Base-by-base conservation (phyloP, 35 echinoderm and acorn worm genomes). In the Patiria miniata region DNA sequence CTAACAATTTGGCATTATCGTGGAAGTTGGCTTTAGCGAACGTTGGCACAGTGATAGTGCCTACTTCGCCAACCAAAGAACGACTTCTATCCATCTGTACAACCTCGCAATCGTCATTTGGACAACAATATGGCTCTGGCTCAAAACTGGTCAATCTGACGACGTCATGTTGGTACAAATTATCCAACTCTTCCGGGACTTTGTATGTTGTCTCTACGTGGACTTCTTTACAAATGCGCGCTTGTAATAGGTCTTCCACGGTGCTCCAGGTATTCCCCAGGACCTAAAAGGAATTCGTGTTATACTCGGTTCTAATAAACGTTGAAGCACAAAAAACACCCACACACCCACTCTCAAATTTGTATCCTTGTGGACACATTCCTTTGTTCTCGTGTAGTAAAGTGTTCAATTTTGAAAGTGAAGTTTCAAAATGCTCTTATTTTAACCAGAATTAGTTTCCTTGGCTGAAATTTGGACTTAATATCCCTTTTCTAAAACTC, bases 11-110 rank as follows among this genome's bases (percentile, higher is more conserved):
- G 65, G 65, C 26, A 73, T 7, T 73, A 14, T 73, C 65, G 26
- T 73, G 29, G 65, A 73, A 73, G 65, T 73, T 73, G 26, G 26
- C 65, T 30, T 34, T 73, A 26, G 65, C 65, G 34, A 73, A 73
- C 8, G 65, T 73, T 23, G 65, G 21, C 65, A 73, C 65, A 22
- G 0, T 1, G 65, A 73, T 73, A 3, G 19, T 73, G 65, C 65
- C 65, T 34, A 73, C 65, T 30, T 34, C 29, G 9, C 65, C 65
- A 15, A 34, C 26, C 9, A 34, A 73, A 22, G 65, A 73, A 23
- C 65, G 65, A 73, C 34, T 73, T 34, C 65, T 73, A 14, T 73
- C 26, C 65, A 73, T 73, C 14, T 4, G 14, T 1, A 73, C 29
- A 23, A 73, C 65, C 26, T 73, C 65, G 7, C 14, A 34, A 22